These are phyloP conservation scores for Callospermophilus lateralis DNA, from an alignment of 2,113 vertebrate species.

Conservation along the genomic window DNA sequence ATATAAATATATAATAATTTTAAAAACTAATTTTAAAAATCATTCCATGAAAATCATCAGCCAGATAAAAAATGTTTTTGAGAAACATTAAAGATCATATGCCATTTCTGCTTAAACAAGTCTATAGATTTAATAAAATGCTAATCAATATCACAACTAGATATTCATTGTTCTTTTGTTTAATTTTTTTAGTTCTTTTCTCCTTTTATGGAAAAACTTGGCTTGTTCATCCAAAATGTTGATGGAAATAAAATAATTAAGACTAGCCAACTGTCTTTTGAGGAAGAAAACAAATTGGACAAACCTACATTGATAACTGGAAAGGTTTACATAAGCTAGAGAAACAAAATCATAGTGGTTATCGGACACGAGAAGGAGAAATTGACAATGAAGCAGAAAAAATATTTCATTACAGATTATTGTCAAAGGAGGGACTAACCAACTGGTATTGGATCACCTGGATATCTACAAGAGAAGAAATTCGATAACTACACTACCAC, in stretches of 20 bases:
- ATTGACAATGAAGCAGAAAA: not conserved
- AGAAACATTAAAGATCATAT: not conserved
- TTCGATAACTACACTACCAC: accelerated
- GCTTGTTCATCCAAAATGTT: not conserved
- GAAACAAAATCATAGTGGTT: not conserved
- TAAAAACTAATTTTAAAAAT: not conserved
- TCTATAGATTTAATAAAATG: not conserved
- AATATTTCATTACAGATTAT: not conserved
- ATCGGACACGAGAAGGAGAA: not conserved
- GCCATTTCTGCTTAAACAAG: not conserved
- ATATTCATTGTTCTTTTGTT: not conserved
- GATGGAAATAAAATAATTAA: not conserved
- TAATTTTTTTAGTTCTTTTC: not conserved
- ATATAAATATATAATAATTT: not conserved
- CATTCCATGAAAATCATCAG: not conserved
- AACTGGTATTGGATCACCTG: not conserved
- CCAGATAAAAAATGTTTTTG: not conserved
- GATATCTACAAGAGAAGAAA: not conserved
- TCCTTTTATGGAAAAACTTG: not conserved
- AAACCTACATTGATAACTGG: not conserved
- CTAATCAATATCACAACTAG: not conserved
- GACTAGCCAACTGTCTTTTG: not conserved
- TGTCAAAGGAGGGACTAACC: not conserved
- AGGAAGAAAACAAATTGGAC: not conserved
- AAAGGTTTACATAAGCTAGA: not conserved